Evolutionary conservation across 2,113 vertebrate genomes (phyloP).

Genomic region (Hirundichthys speculiger): DNA sequence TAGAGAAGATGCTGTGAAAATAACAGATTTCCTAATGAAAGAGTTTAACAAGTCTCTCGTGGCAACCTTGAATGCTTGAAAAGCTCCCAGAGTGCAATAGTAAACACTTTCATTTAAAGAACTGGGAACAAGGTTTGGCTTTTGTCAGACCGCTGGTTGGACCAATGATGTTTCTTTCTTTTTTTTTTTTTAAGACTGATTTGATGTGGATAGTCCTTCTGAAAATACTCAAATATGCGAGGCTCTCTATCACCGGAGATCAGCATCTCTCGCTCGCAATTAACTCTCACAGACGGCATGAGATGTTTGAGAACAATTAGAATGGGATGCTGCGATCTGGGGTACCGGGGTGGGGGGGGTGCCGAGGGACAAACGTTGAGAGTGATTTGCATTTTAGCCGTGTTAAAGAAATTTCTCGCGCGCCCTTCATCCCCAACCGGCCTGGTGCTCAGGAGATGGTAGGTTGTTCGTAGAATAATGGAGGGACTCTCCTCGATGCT

Average conservation of each 20-base stretch:
- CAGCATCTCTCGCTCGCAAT: constrained; percentile 58
- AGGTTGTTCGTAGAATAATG: constrained; percentile 69
- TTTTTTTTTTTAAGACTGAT: constrained; percentile 15
- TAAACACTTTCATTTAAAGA: neutral
- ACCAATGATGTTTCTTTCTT: constrained; percentile 16
- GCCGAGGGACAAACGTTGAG: constrained; percentile 43
- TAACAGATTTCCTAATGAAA: too few relatives aligned
- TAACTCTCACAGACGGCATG: constrained; percentile 48
- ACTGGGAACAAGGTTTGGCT: neutral
- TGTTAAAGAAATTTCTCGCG: constrained; percentile 65
- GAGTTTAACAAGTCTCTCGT: too few relatives aligned
- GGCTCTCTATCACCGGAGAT: constrained; percentile 58
- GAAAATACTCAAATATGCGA: constrained; percentile 48
- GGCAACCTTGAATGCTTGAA: neutral
- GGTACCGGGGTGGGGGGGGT: constrained; percentile 45
- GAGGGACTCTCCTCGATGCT: constrained; percentile 9
- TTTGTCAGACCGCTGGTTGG: constrained; percentile 5
- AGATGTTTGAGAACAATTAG: constrained; percentile 74
- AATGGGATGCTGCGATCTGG: constrained; percentile 60
- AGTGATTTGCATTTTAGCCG: constrained; percentile 66
- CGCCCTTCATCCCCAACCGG: constrained; percentile 72
- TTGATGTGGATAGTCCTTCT: constrained; percentile 34
- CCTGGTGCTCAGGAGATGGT: constrained; percentile 49
- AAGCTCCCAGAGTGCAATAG: neutral
- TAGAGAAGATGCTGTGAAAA: too few relatives aligned